Evolutionary conservation across 2,113 vertebrate genomes (phyloP).

Genomic region (Sitta europaea): DNA sequence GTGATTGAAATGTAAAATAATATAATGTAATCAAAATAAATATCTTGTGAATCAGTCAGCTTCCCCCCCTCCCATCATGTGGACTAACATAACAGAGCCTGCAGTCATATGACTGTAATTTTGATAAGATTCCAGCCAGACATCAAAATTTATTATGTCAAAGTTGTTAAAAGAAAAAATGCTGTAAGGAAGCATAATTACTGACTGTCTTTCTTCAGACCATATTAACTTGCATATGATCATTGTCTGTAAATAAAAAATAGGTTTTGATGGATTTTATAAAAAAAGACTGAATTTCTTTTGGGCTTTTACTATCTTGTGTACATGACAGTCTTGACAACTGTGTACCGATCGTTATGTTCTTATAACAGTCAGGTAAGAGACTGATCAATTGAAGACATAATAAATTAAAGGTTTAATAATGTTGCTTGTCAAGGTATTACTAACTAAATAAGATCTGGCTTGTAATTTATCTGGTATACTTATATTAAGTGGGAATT

Average conservation of each 20-base stretch:
- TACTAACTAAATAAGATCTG: slow-evolving; percentile 37
- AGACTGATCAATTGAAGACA: slow-evolving; percentile 29
- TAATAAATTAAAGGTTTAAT: slow-evolving; percentile 41
- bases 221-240: neutral
- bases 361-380: neutral
- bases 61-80: neutral
- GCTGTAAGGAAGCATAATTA: neutral
- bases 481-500: slow-evolving; percentile 56
- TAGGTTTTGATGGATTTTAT: slow-evolving; percentile 17
- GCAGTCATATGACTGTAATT: neutral
- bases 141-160: slow-evolving; percentile 4
- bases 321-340: slow-evolving; percentile 29
- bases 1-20: slow-evolving; percentile 26
- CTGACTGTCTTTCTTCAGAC: neutral
- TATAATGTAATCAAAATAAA: neutral
- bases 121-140: neutral
- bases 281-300: slow-evolving; percentile 13
- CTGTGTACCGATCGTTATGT: neutral
- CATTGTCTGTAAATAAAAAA: slow-evolving; percentile 40
- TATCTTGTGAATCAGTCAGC: neutral
- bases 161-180: slow-evolving; percentile 13
- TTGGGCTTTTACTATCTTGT: neutral
- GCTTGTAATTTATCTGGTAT: slow-evolving; percentile 51
- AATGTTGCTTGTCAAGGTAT: slow-evolving; percentile 48
- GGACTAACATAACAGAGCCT: neutral